Evolutionary conservation across 2,797 vertebrate species (phyloP).

Genomic region (Neostethus bicornis): DNA sequence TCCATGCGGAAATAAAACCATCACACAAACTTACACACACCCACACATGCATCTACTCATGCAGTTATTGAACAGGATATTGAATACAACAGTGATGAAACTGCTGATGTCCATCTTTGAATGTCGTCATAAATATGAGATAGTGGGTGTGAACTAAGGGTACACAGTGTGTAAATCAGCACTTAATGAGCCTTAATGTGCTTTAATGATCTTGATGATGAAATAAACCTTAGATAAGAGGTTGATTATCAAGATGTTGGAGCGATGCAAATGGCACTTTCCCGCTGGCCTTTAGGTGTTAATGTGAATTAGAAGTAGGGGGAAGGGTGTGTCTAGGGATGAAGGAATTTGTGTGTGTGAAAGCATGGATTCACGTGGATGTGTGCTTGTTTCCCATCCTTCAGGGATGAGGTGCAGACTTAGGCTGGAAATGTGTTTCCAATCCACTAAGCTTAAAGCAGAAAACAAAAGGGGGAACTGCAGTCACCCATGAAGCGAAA

Average conservation of each 20-base stretch:
- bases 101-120: conserved; percentile 55
- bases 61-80: neutral
- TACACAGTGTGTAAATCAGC: conserved; percentile 59
- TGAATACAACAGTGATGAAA: conserved; percentile 30
- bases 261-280: conserved; percentile 52
- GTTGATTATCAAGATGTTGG: conserved; percentile 53
- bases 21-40: conserved; percentile 8
- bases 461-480: conserved; percentile 54
- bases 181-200: conserved; percentile 50
- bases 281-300: conserved; percentile 43
- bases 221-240: conserved; percentile 57
- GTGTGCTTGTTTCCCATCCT: conserved; percentile 21
- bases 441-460: conserved; percentile 52
- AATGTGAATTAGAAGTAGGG: conserved; percentile 15
- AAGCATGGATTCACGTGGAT: neutral
- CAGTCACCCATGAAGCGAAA: conserved; percentile 58
- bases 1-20: conserved; percentile 14
- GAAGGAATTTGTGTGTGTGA: conserved; percentile 13
- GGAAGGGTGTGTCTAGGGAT: conserved; percentile 5
- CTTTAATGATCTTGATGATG: conserved; percentile 56
- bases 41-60: conserved; percentile 10
- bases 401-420: conserved; percentile 42
- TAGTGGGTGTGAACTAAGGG: conserved; percentile 32
- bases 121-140: conserved; percentile 47
- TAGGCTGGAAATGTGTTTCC: conserved; percentile 60